Conservation (phyloP, 2,797 vertebrate genomes). For the Melanotaenia boesemani region DNA sequence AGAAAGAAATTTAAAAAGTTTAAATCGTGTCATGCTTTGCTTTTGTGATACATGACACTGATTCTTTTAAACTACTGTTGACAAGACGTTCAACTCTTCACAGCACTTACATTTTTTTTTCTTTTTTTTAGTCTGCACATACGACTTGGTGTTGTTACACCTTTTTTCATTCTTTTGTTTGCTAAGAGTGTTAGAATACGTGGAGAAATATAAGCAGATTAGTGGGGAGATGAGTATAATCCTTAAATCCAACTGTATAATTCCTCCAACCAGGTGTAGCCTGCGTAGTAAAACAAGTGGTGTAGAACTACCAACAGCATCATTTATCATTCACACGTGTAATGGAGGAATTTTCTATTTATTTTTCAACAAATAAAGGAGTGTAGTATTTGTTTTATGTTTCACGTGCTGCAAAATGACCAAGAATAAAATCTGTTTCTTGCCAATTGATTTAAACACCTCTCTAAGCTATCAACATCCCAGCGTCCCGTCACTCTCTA, state of each 20-base stretch:
- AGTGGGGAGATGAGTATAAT: constrained; percentile 9
- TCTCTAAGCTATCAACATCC: background rate
- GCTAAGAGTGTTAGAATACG: constrained; percentile 6
- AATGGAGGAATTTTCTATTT: constrained; percentile 8
- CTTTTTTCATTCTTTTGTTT: background rate
- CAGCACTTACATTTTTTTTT: constrained; percentile 4
- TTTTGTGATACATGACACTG: background rate
- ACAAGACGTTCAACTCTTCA: constrained; percentile 28
- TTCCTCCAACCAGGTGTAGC: constrained; percentile 31
- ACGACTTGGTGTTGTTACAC: constrained; percentile 27
- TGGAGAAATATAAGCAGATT: constrained; percentile 14
- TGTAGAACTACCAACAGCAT: constrained; percentile 40
- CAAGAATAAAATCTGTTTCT: background rate
- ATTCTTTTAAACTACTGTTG: constrained; percentile 14
- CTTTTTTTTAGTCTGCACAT: constrained; percentile 3
- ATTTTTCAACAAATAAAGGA: no score
- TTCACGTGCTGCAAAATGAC: no score
- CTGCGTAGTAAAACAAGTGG: constrained; percentile 32
- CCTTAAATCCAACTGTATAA: background rate
- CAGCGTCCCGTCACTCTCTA: background rate
- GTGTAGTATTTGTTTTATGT: no score
- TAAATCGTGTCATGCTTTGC: no score
- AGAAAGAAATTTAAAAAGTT: background rate
- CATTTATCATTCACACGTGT: constrained; percentile 32
- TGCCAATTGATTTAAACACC: background rate